Conservation (phyloP, 2,113 vertebrate genomes). For the Nibea coibor region DNA sequence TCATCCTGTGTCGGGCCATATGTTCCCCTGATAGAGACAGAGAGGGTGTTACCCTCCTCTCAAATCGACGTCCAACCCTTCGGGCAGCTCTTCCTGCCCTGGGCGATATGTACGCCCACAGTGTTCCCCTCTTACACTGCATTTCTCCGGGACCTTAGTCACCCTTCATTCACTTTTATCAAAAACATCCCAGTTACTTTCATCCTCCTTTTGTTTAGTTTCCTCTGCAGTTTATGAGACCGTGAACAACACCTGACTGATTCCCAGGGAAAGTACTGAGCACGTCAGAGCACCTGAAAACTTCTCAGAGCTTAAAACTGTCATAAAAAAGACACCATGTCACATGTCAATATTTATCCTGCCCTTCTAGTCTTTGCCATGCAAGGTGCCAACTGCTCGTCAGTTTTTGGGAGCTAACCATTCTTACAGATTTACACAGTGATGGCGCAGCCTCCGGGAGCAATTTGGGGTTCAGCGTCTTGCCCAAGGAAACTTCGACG, state of each 20-base stretch:
- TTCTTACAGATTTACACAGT: too few relatives aligned
- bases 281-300: not conserved
- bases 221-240: constrained; percentile 11
- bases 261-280: constrained; percentile 1
- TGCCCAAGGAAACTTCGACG: too few relatives aligned
- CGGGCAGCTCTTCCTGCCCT: constrained; percentile 59
- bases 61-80: constrained; percentile 52
- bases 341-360: too few relatives aligned
- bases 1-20: constrained; percentile 58
- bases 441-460: too few relatives aligned
- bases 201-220: constrained; percentile 56
- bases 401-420: too few relatives aligned
- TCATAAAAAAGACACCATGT: too few relatives aligned
- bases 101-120: constrained; percentile 12
- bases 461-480: too few relatives aligned
- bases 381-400: too few relatives aligned
- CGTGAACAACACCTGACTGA: constrained; percentile 3
- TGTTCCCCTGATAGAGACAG: constrained; percentile 62
- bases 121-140: not conserved
- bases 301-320: too few relatives aligned
- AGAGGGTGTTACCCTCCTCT: constrained; percentile 61
- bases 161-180: constrained; percentile 28
- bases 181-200: constrained; percentile 6
- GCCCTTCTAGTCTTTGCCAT: too few relatives aligned
- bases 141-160: constrained; percentile 42